Evolutionary conservation across 1,140 invertebrate genomes (phyloP).

Genomic region (Drosophila burlai): DNA sequence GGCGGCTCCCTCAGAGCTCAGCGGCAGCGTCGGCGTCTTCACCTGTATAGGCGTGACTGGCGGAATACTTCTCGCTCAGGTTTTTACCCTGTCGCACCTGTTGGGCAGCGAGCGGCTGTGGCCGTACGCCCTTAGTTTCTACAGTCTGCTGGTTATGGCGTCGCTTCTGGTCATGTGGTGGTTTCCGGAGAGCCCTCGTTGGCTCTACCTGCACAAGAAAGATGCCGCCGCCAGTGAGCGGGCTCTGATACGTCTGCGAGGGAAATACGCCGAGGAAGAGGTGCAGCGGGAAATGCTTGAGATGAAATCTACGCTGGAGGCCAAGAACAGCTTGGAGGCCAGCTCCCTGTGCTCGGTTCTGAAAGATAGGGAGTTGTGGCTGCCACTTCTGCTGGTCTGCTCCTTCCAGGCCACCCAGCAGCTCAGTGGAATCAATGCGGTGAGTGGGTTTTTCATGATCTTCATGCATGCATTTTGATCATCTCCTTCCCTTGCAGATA

Average conservation of each 20-base stretch:
- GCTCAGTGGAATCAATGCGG: constrained; percentile 94
- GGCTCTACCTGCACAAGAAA: constrained; percentile 89
- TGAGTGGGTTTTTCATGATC: constrained; percentile 82
- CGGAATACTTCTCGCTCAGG: constrained; percentile 93
- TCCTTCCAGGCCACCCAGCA: constrained; percentile 93
- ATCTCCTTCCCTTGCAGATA: constrained; percentile 85
- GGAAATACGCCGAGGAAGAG: constrained; percentile 19
- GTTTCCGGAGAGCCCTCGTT: constrained; percentile 94
- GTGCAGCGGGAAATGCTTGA: constrained; percentile 85
- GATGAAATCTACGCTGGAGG: constrained; percentile 54
- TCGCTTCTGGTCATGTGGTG: constrained; percentile 87
- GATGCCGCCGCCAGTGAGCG: constrained; percentile 87
- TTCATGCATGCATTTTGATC: background rate
- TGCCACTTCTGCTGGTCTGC: constrained; percentile 91
- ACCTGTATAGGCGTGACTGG: constrained; percentile 94
- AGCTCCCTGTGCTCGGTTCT: constrained; percentile 87
- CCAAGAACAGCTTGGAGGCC: constrained; percentile 11
- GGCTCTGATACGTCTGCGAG: constrained; percentile 51
- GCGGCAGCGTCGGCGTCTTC: constrained; percentile 92
- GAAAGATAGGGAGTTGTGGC: constrained; percentile 86
- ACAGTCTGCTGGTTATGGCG: constrained; percentile 87
- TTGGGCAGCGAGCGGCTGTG: constrained; percentile 87
- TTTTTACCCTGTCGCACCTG: constrained; percentile 83
- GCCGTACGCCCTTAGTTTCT: constrained; percentile 90
- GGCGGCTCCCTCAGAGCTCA: constrained; percentile 90